Percentiles rank a stretch among this genome's conserved stretches.
These are phyloP conservation scores for Vimba vimba DNA, from an alignment of 2,113 vertebrate genomes.

Conservation along the genomic window DNA sequence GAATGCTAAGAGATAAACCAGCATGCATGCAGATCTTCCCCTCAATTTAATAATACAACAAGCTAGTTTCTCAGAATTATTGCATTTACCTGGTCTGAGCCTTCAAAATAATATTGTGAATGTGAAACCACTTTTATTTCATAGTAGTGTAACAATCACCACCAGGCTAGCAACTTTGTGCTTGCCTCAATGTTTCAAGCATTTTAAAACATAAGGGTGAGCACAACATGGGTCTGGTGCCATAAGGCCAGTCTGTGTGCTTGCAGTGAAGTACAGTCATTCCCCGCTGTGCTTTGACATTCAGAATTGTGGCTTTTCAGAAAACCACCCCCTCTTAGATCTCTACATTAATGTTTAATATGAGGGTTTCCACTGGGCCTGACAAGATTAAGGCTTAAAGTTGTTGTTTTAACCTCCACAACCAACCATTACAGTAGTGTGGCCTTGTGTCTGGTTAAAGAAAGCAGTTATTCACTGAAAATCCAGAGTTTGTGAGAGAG, in stretches of 20 bases:
- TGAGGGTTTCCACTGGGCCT: slow-evolving; percentile 14
- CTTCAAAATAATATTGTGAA: not conserved
- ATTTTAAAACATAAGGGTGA: not conserved
- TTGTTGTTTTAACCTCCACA: slow-evolving; percentile 31
- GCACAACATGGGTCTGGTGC: not conserved
- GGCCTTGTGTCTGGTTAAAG: not conserved
- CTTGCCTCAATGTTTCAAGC: not conserved
- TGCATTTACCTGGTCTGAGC: not conserved
- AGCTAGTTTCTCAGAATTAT: not conserved
- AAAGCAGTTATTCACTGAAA: not conserved
- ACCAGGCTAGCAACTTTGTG: not conserved
- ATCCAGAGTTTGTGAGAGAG: not conserved
- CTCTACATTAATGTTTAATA: slow-evolving; percentile 12
- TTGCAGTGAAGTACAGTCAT: not conserved
- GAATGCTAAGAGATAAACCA: not conserved
- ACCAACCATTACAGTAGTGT: not conserved
- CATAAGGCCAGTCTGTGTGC: not conserved
- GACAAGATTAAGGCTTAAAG: slow-evolving; percentile 3
- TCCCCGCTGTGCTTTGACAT: slow-evolving; percentile 23
- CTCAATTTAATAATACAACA: too few relatives aligned
- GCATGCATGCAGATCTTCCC: too few relatives aligned
- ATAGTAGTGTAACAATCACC: not conserved
- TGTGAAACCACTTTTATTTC: not conserved
- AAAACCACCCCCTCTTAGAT: slow-evolving; percentile 18
- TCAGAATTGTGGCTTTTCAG: slow-evolving; percentile 30